Conservation (phyloP, 2,888 invertebrate species). For the Xanthorhoe designata region DNA sequence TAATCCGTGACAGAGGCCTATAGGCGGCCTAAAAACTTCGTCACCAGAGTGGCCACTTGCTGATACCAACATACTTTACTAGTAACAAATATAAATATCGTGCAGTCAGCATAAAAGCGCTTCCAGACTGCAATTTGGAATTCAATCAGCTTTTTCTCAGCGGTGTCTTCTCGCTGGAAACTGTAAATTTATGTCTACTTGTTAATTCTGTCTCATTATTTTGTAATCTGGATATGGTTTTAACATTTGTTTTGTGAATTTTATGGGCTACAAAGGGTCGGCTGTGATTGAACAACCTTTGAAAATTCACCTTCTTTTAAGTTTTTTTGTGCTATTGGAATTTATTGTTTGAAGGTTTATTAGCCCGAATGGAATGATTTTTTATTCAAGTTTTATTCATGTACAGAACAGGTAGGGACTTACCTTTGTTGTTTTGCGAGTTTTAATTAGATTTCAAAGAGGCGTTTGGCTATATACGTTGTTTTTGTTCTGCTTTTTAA, state of each 20-base stretch:
- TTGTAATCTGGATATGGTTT: slow-evolving; percentile 32
- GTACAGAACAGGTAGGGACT: neutral
- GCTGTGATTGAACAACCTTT: slow-evolving; percentile 18
- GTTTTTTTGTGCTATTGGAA: neutral
- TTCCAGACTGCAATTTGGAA: slow-evolving; percentile 66
- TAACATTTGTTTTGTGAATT: slow-evolving; percentile 13
- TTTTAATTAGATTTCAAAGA: neutral
- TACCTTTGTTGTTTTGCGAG: neutral
- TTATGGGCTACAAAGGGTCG: slow-evolving; percentile 6
- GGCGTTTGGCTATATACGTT: no score
- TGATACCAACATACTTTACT: no score
- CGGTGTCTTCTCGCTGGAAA: slow-evolving; percentile 50
- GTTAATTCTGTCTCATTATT: slow-evolving; percentile 50
- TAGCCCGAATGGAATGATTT: neutral
- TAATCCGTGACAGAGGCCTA: no score
- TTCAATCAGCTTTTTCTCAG: slow-evolving; percentile 68
- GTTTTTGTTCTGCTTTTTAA: no score
- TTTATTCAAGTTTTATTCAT: slow-evolving; percentile 5
- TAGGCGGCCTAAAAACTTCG: no score
- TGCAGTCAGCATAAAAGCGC: slow-evolving; percentile 46
- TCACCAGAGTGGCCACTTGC: no score
- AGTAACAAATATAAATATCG: neutral
- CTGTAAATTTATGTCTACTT: slow-evolving; percentile 57
- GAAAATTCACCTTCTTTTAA: slow-evolving; percentile 4
- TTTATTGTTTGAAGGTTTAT: slow-evolving; percentile 9